Evolutionary conservation across 2,113 vertebrate genomes (phyloP), one percentile per base, ranked within the genome.

Genomic region (Xiphophorus couchianus): DNA sequence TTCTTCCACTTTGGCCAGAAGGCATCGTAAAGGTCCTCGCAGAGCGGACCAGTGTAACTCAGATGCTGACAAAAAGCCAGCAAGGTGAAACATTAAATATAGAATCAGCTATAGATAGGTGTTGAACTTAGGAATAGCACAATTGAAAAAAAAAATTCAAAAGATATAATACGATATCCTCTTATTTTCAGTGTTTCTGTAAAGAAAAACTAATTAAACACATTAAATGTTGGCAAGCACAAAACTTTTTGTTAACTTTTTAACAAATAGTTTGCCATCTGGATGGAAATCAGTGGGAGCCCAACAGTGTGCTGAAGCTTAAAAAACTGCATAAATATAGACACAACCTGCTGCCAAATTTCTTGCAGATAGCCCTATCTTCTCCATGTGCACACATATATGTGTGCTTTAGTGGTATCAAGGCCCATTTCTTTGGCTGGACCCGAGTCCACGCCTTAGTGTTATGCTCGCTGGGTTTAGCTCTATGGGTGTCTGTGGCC

Each of bases 401-500:
- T 79, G 17, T 42, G 88, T 93, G 78, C 84, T 90, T 92, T 91
- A 93, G 89, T 90, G 88, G 89, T 85, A 92, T 81, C 90, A 88
- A 89, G 90, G 93, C 91, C 89, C 89, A 69, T 87, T 85, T 87
- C 88, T 89, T 92, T 93, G 91, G 91, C 91, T 86, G 81, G 71
- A 73, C 86, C 76, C 54, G 79, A 73, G 79, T 88, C 88, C 86
- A 70, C 78, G 81, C 86, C 89, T 89, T 86, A 80, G 89, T 86
- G 93, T 90, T 93, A 92, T 91, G 91, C 93, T 93, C 93, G 85
- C 88, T 91, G 91, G 93, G 91, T 93, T 93, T 91, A 88, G 86
- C 93, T 93, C 91, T 90, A 92, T 93, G 93, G 92, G 91, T 92
- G 91, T 92, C 91, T 91, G 89, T 90, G 91, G 93, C 91, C 91